Conservation (phyloP, 2,797 vertebrate species). For the Tolypeutes matacus region DNA sequence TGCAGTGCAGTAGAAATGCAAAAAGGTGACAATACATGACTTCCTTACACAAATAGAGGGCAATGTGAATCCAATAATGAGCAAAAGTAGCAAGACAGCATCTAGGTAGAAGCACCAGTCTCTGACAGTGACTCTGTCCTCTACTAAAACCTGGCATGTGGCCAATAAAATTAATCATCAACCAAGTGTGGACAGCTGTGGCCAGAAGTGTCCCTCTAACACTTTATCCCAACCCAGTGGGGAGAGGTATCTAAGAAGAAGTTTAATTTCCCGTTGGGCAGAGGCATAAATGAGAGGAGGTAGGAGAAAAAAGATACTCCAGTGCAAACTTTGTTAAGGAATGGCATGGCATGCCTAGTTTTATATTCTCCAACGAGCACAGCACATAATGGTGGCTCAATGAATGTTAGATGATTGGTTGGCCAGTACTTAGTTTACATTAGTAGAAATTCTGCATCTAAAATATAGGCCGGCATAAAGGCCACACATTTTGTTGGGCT, state of each 20-base stretch:
- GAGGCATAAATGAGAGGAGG: constrained; percentile 6
- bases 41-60: not conserved
- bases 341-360: not conserved
- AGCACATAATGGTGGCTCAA: not conserved
- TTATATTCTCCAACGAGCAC: not conserved
- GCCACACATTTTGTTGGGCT: not conserved
- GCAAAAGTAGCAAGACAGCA: not conserved
- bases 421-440: not conserved
- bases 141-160: not conserved
- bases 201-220: not conserved
- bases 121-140: not conserved
- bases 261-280: not conserved
- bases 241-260: not conserved
- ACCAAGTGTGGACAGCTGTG: not conserved
- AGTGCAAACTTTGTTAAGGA: not conserved
- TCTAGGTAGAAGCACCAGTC: not conserved
- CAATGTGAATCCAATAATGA: not conserved
- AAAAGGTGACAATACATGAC: not conserved
- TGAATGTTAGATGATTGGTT: not conserved
- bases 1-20: not conserved
- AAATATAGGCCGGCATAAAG: not conserved
- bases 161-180: not conserved
- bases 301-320: not conserved
- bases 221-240: not conserved
- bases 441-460: not conserved